Evolutionary conservation across 2,888 invertebrate genomes (phyloP).

Genomic region (Drosophila ustulata): DNA sequence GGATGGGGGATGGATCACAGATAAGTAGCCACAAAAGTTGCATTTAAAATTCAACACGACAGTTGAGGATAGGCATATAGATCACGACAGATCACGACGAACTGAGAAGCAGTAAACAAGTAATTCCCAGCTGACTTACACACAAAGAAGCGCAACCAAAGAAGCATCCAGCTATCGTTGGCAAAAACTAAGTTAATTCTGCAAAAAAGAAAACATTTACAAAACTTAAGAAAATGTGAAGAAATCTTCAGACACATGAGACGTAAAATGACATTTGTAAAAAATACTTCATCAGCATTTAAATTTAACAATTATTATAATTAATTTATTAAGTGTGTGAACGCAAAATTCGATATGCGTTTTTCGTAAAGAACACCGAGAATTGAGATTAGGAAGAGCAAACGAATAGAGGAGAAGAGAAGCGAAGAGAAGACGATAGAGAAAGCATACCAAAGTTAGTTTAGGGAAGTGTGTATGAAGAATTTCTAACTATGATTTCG

Average conservation of each 20-base stretch:
- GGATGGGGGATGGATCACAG: conserved; percentile 22
- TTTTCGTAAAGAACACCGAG: conserved; percentile 13
- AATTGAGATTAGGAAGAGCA: conserved; percentile 24
- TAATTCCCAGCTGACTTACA: conserved; percentile 44
- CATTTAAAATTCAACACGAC: conserved; percentile 59
- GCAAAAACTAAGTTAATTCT: conserved; percentile 52
- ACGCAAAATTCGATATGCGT: conserved; percentile 19
- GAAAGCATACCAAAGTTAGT: conserved; percentile 76
- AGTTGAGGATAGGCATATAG: conserved; percentile 32
- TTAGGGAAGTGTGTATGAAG: conserved; percentile 57
- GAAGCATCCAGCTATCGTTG: conserved; percentile 62
- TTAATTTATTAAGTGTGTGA: conserved; percentile 64
- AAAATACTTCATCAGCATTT: conserved; percentile 81
- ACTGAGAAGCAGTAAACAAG: conserved; percentile 17
- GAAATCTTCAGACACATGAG: conserved; percentile 61
- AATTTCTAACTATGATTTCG: conserved; percentile 56
- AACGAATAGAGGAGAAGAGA: conserved; percentile 2
- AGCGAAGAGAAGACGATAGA: conserved; percentile 4
- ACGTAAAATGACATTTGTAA: conserved; percentile 77
- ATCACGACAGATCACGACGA: conserved; percentile 25
- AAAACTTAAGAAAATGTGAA: conserved; percentile 26
- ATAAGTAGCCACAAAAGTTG: conserved; percentile 64
- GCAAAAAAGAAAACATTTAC: conserved; percentile 37
- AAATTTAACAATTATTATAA: conserved; percentile 72
- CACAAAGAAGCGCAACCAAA: conserved; percentile 76